phyloP scores from a whole-genome alignment of 2,113 vertebrate genomes.

The Atlantisia rogersi region DNA sequence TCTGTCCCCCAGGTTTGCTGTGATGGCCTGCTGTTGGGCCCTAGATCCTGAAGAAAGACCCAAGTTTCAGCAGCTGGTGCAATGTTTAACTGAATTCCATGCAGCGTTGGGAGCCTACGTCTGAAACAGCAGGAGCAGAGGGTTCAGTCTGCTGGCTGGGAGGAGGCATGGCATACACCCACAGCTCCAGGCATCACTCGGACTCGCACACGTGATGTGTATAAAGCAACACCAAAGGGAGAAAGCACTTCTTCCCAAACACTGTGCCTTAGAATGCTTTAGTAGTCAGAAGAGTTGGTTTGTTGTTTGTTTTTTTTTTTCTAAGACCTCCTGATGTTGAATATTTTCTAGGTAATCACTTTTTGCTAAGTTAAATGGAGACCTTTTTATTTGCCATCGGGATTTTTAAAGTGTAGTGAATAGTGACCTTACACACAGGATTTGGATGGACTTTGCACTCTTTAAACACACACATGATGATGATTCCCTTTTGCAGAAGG shows the following conservation, averaged over 20 bases:
- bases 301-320: background rate
- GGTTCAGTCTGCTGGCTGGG: background rate
- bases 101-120: slow-evolving; percentile 96
- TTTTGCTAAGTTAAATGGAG: slow-evolving; percentile 73
- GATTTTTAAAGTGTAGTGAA: slow-evolving; percentile 62
- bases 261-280: slow-evolving; percentile 85
- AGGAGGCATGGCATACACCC: background rate
- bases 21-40: slow-evolving; percentile 99
- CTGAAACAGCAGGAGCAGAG: slow-evolving; percentile 67
- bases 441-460: slow-evolving; percentile 74
- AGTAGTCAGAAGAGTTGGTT: slow-evolving; percentile 44
- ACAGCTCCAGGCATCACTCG: background rate
- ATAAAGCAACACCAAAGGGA: slow-evolving; percentile 56
- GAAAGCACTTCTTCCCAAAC: slow-evolving; percentile 73
- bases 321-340: slow-evolving; percentile 69
- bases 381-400: slow-evolving; percentile 63
- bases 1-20: slow-evolving; percentile 87
- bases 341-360: slow-evolving; percentile 77
- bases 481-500: slow-evolving; percentile 14
- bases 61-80: slow-evolving; percentile 98
- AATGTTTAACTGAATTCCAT: slow-evolving; percentile 98
- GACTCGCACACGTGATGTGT: slow-evolving; percentile 12
- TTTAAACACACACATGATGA: background rate
- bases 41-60: slow-evolving; percentile 96
- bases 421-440: slow-evolving; percentile 61